Conservation (phyloP, 2,113 vertebrate species). For the Felis chaus region DNA sequence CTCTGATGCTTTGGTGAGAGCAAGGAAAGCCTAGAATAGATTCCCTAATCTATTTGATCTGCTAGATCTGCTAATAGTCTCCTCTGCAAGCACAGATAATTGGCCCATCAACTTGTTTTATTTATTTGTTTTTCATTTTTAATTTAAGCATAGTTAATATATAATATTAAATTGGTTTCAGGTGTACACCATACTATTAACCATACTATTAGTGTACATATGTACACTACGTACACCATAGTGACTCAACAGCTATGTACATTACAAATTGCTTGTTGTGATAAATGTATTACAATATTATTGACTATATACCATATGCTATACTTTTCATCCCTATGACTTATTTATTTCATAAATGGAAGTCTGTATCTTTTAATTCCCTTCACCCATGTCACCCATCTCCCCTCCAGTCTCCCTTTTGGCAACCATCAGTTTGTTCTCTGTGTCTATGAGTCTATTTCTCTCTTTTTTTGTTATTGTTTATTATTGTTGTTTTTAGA, state of each 20-base stretch:
- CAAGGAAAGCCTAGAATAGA: conserved; percentile 40
- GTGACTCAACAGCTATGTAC: neutral
- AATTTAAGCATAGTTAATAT: neutral
- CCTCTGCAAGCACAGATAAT: neutral
- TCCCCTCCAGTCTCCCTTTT: neutral
- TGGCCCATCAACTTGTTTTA: neutral
- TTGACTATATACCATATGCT: neutral
- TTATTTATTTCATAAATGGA: neutral
- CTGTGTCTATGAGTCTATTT: neutral
- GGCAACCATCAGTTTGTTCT: neutral
- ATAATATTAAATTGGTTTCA: neutral
- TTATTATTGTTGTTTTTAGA: neutral
- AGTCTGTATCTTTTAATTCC: neutral
- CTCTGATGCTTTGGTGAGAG: conserved; percentile 2
- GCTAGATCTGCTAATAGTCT: neutral
- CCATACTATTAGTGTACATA: too few relatives aligned
- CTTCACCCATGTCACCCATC: neutral
- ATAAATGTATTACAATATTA: neutral
- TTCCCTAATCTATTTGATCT: neutral
- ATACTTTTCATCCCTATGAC: neutral
- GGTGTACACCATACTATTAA: neutral
- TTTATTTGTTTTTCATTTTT: neutral
- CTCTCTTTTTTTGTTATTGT: neutral
- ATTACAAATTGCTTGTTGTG: neutral
- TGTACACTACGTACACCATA: neutral